phyloP scores from a whole-genome alignment of 2,797 vertebrate genomes.

The Phylloscopus collybita region DNA sequence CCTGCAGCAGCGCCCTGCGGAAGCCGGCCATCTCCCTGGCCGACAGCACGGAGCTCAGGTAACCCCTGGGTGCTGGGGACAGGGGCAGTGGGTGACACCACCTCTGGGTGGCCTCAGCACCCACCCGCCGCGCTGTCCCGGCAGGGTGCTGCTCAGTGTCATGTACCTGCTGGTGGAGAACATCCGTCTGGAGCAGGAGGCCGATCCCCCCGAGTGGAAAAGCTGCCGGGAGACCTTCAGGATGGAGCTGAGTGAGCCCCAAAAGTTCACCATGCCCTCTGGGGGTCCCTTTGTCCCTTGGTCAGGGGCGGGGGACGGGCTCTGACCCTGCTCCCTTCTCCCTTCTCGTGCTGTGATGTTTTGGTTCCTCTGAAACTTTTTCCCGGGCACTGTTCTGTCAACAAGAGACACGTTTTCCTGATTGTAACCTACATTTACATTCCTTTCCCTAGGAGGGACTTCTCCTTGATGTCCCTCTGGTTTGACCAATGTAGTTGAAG shows the following conservation, averaged over 20 bases:
- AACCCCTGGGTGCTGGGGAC: fast-evolving
- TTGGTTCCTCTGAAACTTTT: too few species aligned
- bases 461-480: too few species aligned
- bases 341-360: too few species aligned
- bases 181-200: conserved; percentile 85
- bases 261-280: fast-evolving
- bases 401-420: too few species aligned
- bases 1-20: conserved; percentile 90
- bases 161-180: conserved; percentile 98
- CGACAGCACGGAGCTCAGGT: conserved; percentile 97
- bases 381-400: too few species aligned
- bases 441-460: too few species aligned
- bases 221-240: conserved; percentile 87
- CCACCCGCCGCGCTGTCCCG: not conserved
- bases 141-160: conserved; percentile 92
- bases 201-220: conserved; percentile 85
- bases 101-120: not conserved
- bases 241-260: conserved; percentile 87
- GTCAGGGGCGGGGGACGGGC: not conserved
- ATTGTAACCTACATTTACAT: too few species aligned
- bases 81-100: fast-evolving
- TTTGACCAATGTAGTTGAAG: too few species aligned
- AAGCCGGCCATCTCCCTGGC: conserved; percentile 96
- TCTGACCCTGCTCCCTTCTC: not conserved
- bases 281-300: fast-evolving